Percentiles rank a stretch among this genome's conserved stretches.
These are phyloP conservation scores for Asobara japonica DNA, from an alignment of 1,140 invertebrate genomes.

Conservation along the genomic window DNA sequence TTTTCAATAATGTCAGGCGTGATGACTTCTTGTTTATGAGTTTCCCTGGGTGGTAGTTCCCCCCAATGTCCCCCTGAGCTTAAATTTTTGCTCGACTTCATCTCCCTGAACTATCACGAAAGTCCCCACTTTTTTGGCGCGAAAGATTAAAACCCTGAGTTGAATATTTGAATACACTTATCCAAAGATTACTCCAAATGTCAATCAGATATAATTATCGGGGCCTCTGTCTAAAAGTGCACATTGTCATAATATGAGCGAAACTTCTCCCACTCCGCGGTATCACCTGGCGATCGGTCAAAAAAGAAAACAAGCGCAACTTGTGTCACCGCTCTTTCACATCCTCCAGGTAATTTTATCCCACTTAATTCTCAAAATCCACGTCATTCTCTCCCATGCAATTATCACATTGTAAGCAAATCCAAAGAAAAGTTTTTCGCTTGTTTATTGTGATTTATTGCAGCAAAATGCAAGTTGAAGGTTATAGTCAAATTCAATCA, in stretches of 20 bases:
- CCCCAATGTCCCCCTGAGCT: conserved; percentile 53
- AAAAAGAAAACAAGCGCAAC: neutral
- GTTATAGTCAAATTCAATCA: neutral
- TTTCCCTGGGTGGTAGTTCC: conserved; percentile 58
- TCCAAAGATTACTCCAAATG: neutral
- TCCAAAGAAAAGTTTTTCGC: neutral
- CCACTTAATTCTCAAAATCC: neutral
- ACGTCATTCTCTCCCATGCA: neutral
- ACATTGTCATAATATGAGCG: neutral
- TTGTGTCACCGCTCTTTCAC: neutral
- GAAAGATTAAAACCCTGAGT: too few species aligned
- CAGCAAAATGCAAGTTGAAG: neutral
- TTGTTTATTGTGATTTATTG: neutral
- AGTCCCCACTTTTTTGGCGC: too few species aligned
- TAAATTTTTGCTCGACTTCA: conserved; percentile 58
- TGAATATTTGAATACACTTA: too few species aligned
- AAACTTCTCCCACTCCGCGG: neutral
- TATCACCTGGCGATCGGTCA: neutral
- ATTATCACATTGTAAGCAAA: neutral
- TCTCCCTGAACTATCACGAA: too few species aligned
- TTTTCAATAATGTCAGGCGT: conserved; percentile 64
- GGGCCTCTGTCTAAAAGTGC: neutral
- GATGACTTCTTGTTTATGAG: conserved; percentile 61
- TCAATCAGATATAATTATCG: neutral
- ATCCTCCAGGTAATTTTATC: neutral